Percentiles rank a stretch among this genome's conserved stretches.
Evolutionary conservation across 1,140 invertebrate species (phyloP).

Genomic region (Megalopta genalis): DNA sequence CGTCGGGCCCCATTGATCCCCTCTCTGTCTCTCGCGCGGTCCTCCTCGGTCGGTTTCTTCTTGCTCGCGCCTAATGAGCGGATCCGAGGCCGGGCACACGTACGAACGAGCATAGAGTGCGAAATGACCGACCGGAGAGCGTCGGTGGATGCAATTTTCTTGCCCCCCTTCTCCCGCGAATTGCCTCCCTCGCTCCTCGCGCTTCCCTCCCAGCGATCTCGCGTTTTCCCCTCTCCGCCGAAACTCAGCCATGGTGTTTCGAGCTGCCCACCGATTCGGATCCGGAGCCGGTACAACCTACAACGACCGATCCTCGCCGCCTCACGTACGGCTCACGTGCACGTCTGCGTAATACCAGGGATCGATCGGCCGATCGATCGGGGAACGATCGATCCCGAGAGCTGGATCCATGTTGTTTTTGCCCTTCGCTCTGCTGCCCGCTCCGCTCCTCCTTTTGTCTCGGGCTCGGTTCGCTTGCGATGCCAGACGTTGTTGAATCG

Average conservation of each 20-base stretch:
- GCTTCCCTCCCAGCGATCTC: no score
- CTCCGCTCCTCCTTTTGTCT: constrained; percentile 59
- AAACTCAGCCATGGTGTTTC: neutral
- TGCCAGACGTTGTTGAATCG: constrained; percentile 62
- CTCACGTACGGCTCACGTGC: constrained; percentile 70
- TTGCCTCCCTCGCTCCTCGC: neutral
- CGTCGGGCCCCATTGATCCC: constrained; percentile 30
- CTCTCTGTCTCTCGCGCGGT: constrained; percentile 26
- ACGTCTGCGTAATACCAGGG: constrained; percentile 76
- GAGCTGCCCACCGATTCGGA: constrained; percentile 35
- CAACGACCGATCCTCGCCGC: constrained; percentile 23
- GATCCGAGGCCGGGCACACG: constrained; percentile 38
- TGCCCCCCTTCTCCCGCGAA: no score
- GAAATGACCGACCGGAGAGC: constrained; percentile 58
- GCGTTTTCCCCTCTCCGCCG: no score
- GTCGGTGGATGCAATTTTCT: constrained; percentile 65
- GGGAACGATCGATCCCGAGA: constrained; percentile 59
- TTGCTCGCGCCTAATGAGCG: constrained; percentile 48
- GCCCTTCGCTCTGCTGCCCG: constrained; percentile 52
- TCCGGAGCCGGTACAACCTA: constrained; percentile 35
- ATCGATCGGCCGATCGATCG: constrained; percentile 73
- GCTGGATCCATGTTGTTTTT: constrained; percentile 69
- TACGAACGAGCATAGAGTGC: constrained; percentile 51
- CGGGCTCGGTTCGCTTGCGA: constrained; percentile 64
- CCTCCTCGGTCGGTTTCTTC: constrained; percentile 19